Base-by-base conservation (phyloP, 2,888 invertebrate genomes). In the Tetragnatha montana region DNA sequence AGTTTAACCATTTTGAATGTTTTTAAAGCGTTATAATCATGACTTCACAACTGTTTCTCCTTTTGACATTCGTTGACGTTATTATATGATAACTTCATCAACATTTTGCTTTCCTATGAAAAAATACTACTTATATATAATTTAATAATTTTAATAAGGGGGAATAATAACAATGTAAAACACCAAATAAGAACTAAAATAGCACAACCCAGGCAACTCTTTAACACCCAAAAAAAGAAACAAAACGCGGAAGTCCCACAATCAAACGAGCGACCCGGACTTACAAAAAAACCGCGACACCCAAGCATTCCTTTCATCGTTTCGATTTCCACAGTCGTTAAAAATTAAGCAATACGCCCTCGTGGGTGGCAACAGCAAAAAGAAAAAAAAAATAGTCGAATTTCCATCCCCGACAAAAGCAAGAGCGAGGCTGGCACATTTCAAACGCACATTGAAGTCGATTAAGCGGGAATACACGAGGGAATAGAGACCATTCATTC, bases 361-460 rank as follows among this genome's bases (percentile, higher is more conserved):
- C 60, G 78, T 60, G 78, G 51, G 60, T 60, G 78, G 78, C 78
- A 21, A 22, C 78, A 60, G 51, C 22, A 78, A 19, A 60, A 22
- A 60, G 78, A 60, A 60, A 60, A 12, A 60, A 60, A 60, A 35
- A 35, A 35, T 35, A 60, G 14, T 14, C 60, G 60, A 60, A 60
- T 14, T 60, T 60, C 35, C 60, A 60, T 14, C 35, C 21, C 6
- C 71, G 71, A 71, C 10, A 21, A 19, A 21, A 21, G 19, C 19
- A 71, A 8, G 35, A 75, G 47, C n/a, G 60, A 60, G 60, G 8
- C 78, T 78, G 78, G 78, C n/a, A 78, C 60, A 78, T 60, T 78
- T 78, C 78, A 78, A 60, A 51, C 47, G 14, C 47, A 35, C 35
- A n/a, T n/a, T 47, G 75, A 75, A 60, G 22, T 78, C 78, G 78